Evolutionary conservation across 2,113 vertebrate species (phyloP).

Genomic region (Pedionomus torquatus): DNA sequence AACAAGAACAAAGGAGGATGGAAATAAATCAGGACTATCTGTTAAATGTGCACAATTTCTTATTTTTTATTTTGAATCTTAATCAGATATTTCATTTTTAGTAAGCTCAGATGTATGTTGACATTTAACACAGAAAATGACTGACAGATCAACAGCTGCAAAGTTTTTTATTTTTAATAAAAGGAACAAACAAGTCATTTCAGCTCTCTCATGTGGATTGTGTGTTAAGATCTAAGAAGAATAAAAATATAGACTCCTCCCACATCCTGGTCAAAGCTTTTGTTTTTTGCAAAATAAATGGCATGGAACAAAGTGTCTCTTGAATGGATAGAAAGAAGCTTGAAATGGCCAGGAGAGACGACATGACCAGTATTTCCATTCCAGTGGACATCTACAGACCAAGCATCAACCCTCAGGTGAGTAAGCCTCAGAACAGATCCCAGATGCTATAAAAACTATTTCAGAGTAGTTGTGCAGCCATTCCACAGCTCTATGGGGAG

Average conservation of each 20-base stretch:
- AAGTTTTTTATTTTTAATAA: not conserved
- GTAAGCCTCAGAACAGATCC: not conserved
- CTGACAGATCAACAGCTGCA: not conserved
- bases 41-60: not conserved
- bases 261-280: not conserved
- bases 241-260: not conserved
- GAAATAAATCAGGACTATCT: not conserved
- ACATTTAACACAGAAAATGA: not conserved
- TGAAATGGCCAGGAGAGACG: not conserved
- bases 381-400: not conserved
- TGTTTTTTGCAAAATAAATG: not conserved
- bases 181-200: not conserved
- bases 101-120: not conserved
- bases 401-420: not conserved
- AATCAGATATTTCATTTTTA: not conserved
- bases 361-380: not conserved
- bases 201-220: not conserved
- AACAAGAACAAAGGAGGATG: not conserved
- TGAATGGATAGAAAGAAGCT: not conserved
- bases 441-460: not conserved
- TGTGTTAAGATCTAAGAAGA: constrained; percentile 1
- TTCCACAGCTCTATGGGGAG: not conserved
- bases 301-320: not conserved
- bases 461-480: not conserved
- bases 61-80: not conserved